Base-by-base conservation (phyloP, 2,888 invertebrate species). In the Drosophila phalerata region DNA sequence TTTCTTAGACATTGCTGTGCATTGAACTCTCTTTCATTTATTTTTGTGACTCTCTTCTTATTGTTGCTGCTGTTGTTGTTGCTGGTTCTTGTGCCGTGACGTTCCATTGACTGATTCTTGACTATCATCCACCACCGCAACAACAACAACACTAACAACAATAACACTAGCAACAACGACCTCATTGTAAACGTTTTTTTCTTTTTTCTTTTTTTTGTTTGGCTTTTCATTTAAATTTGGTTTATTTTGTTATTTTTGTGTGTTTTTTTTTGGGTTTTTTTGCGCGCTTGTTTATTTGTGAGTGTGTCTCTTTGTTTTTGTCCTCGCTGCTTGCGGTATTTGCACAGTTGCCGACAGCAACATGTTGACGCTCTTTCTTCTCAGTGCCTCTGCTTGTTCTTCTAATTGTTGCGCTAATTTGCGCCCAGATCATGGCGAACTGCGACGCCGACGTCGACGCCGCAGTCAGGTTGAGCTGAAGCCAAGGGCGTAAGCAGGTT, bases 101-200 rank as follows among this genome's bases (percentile, higher is more conserved):
- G 84, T 85, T 85, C 84, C 84, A 85, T 78, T 85, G 80, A 80
- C 80, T 85, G 85, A 80, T 71, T 85, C 80, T 79, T 51, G 71
- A 70, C 66, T 69, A 80, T 80, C 75, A 75, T 52, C 63, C 62
- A 53, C 65, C 43, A 19, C 43, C 70, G 48, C 72, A 76, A 51
- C 75, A 64, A 47, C 49, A 73, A 28, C 67, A 19, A 0, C 49
- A 58, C n/a, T 53, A 53, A 11, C 57, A 69, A 28, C 43, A 60
- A 25, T 37, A 58, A 42, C 47, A 45, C 17, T 30, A 55, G 42
- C 40, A 76, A 58, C 64, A 70, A 67, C 73, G 73, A 65, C 69
- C 76, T 77, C 72, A 76, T 77, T 77, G 76, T 69, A 73, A 48
- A 69, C 47, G 30, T 9, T 30, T 5, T 28, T 28, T 28, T 28